Conservation (phyloP, 2,797 vertebrate species). For the Acanthurus tractus region DNA sequence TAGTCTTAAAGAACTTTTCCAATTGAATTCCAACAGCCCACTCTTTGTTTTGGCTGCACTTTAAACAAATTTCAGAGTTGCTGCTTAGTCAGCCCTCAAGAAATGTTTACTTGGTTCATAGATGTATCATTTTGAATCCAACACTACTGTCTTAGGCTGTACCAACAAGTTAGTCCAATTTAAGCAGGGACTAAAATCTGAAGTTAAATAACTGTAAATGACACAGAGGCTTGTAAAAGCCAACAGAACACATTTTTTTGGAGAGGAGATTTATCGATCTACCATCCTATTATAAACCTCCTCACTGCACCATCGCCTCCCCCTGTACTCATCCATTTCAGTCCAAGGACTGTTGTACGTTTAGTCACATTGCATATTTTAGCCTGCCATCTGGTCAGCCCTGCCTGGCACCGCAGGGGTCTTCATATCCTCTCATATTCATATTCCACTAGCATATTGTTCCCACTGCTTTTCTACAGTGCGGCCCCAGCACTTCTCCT, state of each 20-base stretch:
- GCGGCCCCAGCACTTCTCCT: slow-evolving; percentile 69
- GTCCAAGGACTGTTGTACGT: slow-evolving; percentile 76
- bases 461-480: slow-evolving; percentile 92
- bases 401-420: slow-evolving; percentile 88
- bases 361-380: slow-evolving; percentile 93
- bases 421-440: slow-evolving; percentile 91
- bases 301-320: slow-evolving; percentile 36
- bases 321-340: slow-evolving; percentile 54
- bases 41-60: slow-evolving; percentile 13
- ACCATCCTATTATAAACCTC: slow-evolving; percentile 61
- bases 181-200: neutral
- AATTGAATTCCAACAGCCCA: neutral
- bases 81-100: neutral
- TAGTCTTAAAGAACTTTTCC: neutral
- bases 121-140: neutral
- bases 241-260: slow-evolving; percentile 38
- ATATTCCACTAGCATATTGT: slow-evolving; percentile 98
- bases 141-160: neutral
- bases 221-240: slow-evolving; percentile 19
- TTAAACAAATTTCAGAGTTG: neutral
- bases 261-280: slow-evolving; percentile 37
- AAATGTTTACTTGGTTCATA: slow-evolving; percentile 3
- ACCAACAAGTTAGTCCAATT: slow-evolving; percentile 25
- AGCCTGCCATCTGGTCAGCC: slow-evolving; percentile 96
- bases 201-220: slow-evolving; percentile 32